These are phyloP conservation scores for Cyclina sinensis DNA, from an alignment of 1,140 invertebrate species.

Conservation along the genomic window DNA sequence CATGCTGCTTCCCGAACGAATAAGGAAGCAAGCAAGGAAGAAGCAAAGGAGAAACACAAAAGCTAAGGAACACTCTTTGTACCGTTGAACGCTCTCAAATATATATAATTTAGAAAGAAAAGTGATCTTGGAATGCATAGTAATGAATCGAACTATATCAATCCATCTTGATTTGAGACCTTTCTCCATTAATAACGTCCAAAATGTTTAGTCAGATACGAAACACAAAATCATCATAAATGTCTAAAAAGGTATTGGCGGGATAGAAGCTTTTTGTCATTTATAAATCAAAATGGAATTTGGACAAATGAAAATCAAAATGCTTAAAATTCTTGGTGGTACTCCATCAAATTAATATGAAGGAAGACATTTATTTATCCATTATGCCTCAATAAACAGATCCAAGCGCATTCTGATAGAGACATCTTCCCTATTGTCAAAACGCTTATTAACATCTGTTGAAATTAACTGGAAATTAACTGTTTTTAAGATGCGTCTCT, in stretches of 20 bases:
- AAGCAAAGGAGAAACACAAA: too few species aligned
- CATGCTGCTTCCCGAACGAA: too few species aligned
- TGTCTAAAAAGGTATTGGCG: not conserved
- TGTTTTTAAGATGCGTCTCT: constrained; percentile 59
- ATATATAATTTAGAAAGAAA: too few species aligned
- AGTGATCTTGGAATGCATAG: not conserved
- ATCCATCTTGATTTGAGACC: not conserved
- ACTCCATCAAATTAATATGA: constrained; percentile 56
- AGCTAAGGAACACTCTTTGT: too few species aligned
- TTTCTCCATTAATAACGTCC: not conserved
- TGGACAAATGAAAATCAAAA: constrained; percentile 43
- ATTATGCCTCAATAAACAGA: constrained; percentile 50
- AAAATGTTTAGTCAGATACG: not conserved
- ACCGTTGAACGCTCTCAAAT: too few species aligned
- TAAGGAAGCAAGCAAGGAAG: too few species aligned
- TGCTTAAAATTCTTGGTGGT: constrained; percentile 55
- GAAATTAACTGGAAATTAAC: constrained; percentile 58
- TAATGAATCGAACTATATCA: not conserved
- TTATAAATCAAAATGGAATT: not conserved
- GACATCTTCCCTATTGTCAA: constrained; percentile 63
- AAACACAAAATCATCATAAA: not conserved
- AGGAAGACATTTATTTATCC: constrained; percentile 57
- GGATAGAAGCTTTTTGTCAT: not conserved
- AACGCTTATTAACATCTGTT: constrained; percentile 58
- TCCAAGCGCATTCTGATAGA: constrained; percentile 54